phyloP scores from a whole-genome alignment of 2,888 invertebrate genomes.

The Cyaniris semiargus region DNA sequence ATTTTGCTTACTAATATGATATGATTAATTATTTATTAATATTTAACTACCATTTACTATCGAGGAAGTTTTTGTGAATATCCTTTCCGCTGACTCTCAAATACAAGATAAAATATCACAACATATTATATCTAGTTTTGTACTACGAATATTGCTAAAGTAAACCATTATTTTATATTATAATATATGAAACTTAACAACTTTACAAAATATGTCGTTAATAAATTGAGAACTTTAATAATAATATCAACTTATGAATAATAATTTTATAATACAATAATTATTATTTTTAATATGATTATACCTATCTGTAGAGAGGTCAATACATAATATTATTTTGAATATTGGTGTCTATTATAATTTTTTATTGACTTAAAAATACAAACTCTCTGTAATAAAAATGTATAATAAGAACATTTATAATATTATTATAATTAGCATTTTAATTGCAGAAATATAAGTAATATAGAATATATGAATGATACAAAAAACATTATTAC shows the following conservation, averaged over 20 bases:
- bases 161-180: neutral
- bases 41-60: neutral
- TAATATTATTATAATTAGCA: neutral
- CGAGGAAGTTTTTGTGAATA: constrained; percentile 10
- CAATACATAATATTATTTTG: neutral
- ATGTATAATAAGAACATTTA: neutral
- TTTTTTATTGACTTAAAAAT: constrained; percentile 7
- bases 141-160: constrained; percentile 18
- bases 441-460: neutral
- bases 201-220: neutral
- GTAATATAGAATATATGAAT: neutral
- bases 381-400: neutral
- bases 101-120: constrained; percentile 7
- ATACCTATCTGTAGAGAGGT: neutral
- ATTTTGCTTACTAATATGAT: neutral
- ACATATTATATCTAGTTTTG: constrained; percentile 16
- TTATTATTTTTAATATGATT: neutral
- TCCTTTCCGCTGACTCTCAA: constrained; percentile 22
- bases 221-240: neutral
- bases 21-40: neutral
- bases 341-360: constrained; percentile 5
- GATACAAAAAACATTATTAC: neutral
- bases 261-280: neutral
- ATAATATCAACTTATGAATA: neutral
- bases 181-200: constrained; percentile 3